phyloP scores from a whole-genome alignment of 2,113 vertebrate species.

The Chloropsis hardwickii region DNA sequence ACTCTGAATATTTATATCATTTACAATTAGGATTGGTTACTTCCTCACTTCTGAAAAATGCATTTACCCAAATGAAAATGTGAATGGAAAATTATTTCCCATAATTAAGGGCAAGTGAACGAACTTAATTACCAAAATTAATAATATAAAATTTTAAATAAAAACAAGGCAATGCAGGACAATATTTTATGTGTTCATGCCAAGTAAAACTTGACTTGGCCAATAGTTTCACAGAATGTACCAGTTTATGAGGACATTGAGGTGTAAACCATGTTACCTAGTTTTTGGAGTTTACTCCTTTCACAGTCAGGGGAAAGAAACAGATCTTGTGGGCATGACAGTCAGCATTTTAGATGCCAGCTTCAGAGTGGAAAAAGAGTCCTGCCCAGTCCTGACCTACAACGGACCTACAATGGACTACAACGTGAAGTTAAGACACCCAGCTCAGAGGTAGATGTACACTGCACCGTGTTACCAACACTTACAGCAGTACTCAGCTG shows the following conservation, averaged over 20 bases:
- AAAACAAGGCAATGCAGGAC: background rate
- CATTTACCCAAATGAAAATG: background rate
- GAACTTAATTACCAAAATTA: background rate
- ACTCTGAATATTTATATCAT: background rate
- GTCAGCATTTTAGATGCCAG: background rate
- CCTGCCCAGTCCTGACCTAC: background rate
- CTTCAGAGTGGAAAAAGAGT: background rate
- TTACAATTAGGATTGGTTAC: background rate
- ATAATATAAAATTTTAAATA: background rate
- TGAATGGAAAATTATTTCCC: background rate
- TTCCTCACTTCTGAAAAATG: background rate
- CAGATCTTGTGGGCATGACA: background rate
- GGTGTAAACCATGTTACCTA: background rate
- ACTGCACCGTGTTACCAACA: rapidly evolving
- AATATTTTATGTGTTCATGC: background rate
- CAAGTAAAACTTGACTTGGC: background rate
- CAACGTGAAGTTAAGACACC: rapidly evolving
- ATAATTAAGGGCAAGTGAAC: background rate
- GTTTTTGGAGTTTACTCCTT: background rate
- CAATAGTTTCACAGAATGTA: background rate
- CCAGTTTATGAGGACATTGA: background rate
- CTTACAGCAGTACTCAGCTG: background rate
- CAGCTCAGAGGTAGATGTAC: background rate
- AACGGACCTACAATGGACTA: too few relatives aligned
- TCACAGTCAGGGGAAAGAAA: background rate